These are phyloP conservation scores for Falco peregrinus DNA, from an alignment of 2,797 vertebrate genomes.

Conservation along the genomic window DNA sequence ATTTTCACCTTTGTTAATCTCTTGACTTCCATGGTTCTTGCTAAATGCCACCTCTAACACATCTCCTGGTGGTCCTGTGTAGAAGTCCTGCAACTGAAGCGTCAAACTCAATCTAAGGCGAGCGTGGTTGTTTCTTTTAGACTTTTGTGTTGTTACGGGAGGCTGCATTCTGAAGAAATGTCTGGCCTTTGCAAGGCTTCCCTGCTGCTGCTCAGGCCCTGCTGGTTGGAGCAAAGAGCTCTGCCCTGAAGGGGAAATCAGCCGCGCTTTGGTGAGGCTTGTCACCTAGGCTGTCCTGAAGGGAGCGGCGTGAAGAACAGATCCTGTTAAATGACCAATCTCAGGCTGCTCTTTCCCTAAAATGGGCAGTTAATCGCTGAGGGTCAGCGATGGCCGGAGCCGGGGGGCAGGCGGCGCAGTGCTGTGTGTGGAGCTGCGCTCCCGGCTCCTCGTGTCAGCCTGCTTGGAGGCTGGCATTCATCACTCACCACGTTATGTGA, in stretches of 20 bases:
- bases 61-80: neutral
- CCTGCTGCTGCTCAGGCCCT: neutral
- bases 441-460: neutral
- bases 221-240: neutral
- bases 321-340: neutral
- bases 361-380: neutral
- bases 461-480: neutral
- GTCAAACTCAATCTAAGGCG: neutral
- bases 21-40: neutral
- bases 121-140: neutral
- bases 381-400: neutral
- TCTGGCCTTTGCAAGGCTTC: neutral
- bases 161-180: accelerated
- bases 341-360: neutral
- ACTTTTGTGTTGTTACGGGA: neutral
- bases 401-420: neutral
- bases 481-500: neutral
- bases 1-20: neutral
- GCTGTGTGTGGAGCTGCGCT: neutral
- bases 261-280: neutral
- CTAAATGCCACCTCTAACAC: neutral
- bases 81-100: neutral
- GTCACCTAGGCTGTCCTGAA: neutral
- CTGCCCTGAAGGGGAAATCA: neutral
- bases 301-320: neutral